Base-by-base conservation (phyloP, 2,888 invertebrate species). In the Homarus gammarus region DNA sequence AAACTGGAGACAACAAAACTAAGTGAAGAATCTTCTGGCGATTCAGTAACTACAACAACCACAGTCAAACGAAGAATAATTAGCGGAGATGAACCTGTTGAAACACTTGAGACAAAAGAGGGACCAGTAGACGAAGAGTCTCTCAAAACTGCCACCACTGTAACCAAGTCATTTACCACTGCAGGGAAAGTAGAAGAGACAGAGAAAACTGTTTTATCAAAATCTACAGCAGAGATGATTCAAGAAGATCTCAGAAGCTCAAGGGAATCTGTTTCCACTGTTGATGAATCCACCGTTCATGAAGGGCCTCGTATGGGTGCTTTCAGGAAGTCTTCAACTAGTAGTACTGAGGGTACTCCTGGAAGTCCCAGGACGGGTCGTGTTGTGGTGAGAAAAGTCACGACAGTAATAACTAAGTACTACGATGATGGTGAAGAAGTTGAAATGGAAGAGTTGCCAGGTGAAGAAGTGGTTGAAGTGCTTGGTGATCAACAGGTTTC, bases 361-460 rank as follows among this genome's bases (percentile, higher is more conserved):
- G 90, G 92, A 44, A 92, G 92, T 49, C 92, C 92, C n/a, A 68
- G 92, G 49, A 92, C 92, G 8, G 92, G 92, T 22, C 85, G 92
- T 38, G 92, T 92, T 22, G 92, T 92, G 18, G 92, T 92, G n/a
- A 82, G 92, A 40, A 89, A 90, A 64, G 92, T 92, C 15, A 92
- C 92, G 8, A 92, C 92, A 3, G 92, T 92, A 6, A 92, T 92
- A 6, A 92, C 92, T 1, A 92, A 92, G 64, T 92, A 92, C 49
- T 92, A 92, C 77, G 90, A 92, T 70, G 92, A 92, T 73, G 92
- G 92, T 0, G 92, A 92, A 38, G 92, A 92, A 75, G 89, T 92
- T 31, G 90, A 92, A 81, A 92, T 87, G 89, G 92, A 92, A 70
- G 90, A 92, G 51, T 31, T 92, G 12, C 92, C 92, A 38, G 90